A percentile compares a stretch with the other conserved stretches of the same genome.
phyloP scores from a whole-genome alignment of 2,113 vertebrate species.

The Nettapus auritus region DNA sequence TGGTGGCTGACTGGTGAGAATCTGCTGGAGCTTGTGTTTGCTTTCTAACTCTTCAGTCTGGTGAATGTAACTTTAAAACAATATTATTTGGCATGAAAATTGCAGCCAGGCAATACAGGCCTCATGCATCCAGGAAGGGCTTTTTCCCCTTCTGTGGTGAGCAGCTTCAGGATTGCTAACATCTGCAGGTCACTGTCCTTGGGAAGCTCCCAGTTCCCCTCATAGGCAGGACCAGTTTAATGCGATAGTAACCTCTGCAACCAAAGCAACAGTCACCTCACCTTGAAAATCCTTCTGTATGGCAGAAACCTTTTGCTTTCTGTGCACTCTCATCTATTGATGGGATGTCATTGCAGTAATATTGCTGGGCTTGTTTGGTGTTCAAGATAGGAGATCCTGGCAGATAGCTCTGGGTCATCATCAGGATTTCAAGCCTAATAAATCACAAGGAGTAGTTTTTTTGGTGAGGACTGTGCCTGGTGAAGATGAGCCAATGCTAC shows the following conservation, averaged over 20 bases:
- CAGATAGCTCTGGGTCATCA: background rate
- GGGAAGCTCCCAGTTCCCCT: background rate
- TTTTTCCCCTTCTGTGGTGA: background rate
- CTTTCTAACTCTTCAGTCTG: slow-evolving; percentile 12
- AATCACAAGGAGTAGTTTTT: background rate
- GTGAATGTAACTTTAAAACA: slow-evolving; percentile 14
- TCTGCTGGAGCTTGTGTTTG: background rate
- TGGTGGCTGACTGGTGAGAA: background rate
- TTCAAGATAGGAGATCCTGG: background rate
- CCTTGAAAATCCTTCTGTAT: background rate
- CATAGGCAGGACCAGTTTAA: background rate
- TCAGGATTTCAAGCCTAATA: background rate
- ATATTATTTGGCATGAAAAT: slow-evolving; percentile 28
- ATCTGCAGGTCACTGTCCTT: background rate
- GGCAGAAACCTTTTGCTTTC: background rate
- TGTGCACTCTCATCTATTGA: rapidly evolving
- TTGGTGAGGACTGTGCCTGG: background rate
- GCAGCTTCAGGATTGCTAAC: background rate
- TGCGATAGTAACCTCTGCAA: background rate
- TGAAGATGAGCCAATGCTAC: background rate
- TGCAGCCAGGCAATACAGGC: slow-evolving; percentile 47
- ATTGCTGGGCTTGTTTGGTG: background rate
- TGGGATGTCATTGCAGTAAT: background rate
- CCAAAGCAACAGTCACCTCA: background rate
- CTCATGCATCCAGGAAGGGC: background rate